A percentile compares a stretch with the other conserved stretches of the same genome.
These are phyloP conservation scores for Cliona cf. orientalis DNA, from an alignment of 37 sponge, comb jelly and placozoan genomes.

Conservation along the genomic window DNA sequence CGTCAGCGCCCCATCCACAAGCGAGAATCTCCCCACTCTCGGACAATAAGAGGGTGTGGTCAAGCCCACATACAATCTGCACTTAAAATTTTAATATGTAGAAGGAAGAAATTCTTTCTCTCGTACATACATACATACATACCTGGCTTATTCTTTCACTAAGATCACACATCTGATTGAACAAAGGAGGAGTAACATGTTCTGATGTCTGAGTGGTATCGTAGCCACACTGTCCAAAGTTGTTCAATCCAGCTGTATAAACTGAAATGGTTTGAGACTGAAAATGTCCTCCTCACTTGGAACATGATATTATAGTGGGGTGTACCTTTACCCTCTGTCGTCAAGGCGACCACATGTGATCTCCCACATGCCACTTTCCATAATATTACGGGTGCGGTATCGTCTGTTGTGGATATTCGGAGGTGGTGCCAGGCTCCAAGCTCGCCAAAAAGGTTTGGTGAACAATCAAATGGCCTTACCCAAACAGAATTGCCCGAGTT, in stretches of 20 bases:
- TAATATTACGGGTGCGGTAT: no score
- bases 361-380: slow-evolving; percentile 15
- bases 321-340: slow-evolving; percentile 39
- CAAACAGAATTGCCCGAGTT: no score
- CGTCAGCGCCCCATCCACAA: slow-evolving; percentile 72
- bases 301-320: no score
- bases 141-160: background rate
- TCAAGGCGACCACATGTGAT: slow-evolving; percentile 14
- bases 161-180: background rate
- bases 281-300: no score
- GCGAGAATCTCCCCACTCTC: slow-evolving; percentile 13
- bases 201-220: no score
- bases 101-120: background rate
- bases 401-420: no score
- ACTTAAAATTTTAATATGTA: no score
- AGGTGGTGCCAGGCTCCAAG: no score
- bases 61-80: slow-evolving; percentile 62
- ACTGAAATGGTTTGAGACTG: background rate
- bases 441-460: no score
- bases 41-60: slow-evolving; percentile 51
- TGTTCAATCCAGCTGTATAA: background rate
- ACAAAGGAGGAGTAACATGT: background rate
- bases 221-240: slow-evolving; percentile 39
- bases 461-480: no score
- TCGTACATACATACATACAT: background rate